These are phyloP conservation scores for Drosophila pachea DNA, from an alignment of 1,140 invertebrate genomes.

Conservation along the genomic window DNA sequence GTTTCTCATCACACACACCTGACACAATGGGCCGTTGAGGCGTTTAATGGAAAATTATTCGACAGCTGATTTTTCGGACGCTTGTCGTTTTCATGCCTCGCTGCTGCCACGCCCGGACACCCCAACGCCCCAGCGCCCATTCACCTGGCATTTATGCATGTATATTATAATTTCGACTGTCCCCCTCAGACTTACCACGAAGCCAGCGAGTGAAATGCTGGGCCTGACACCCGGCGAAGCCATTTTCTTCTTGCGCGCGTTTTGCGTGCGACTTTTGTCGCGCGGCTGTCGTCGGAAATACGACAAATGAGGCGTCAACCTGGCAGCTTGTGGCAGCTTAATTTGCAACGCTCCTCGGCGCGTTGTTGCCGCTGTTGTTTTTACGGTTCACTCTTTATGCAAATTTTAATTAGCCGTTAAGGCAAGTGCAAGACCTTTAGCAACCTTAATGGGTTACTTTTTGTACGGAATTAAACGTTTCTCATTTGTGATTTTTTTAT, in stretches of 20 bases:
- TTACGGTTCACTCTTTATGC: slow-evolving; percentile 22
- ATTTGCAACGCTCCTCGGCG: slow-evolving; percentile 47
- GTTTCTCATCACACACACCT: background rate
- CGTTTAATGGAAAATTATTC: slow-evolving; percentile 35
- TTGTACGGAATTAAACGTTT: background rate
- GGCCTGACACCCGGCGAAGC: slow-evolving; percentile 10
- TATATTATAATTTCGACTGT: slow-evolving; percentile 47
- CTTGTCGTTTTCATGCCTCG: slow-evolving; percentile 62
- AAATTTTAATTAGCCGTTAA: slow-evolving; percentile 24
- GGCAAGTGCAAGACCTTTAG: slow-evolving; percentile 6
- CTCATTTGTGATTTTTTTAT: too few relatives aligned
- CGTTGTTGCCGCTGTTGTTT: slow-evolving; percentile 28
- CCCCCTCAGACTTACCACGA: slow-evolving; percentile 48
- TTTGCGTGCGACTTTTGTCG: slow-evolving; percentile 31
- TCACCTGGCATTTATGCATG: slow-evolving; percentile 27
- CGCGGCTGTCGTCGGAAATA: slow-evolving; percentile 41
- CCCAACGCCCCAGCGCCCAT: background rate
- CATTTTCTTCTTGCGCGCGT: slow-evolving; percentile 39
- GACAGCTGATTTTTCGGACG: slow-evolving; percentile 22
- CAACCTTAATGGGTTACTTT: background rate
- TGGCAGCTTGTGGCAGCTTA: slow-evolving; percentile 53
- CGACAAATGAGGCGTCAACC: slow-evolving; percentile 53
- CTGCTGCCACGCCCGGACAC: background rate
- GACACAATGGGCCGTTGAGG: slow-evolving; percentile 10
- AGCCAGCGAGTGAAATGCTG: slow-evolving; percentile 29